Evolutionary conservation across 2,888 invertebrate genomes (phyloP).

Genomic region (Volucella inflata): DNA sequence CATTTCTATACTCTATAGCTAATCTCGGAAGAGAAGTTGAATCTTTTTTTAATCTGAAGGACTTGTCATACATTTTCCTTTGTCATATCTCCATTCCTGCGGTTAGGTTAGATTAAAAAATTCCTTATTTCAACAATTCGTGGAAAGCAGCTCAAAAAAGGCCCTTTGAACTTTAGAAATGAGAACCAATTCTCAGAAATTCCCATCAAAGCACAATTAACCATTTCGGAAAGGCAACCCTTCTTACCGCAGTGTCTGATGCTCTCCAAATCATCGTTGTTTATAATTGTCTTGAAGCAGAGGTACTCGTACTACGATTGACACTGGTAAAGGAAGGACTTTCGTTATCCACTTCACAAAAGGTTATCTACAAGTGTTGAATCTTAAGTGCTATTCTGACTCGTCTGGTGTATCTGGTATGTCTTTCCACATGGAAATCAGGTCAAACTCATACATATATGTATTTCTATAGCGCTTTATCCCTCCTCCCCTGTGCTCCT

Average conservation of each 20-base stretch:
- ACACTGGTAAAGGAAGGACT: neutral
- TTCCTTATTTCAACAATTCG: neutral
- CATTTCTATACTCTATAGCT: too few species aligned
- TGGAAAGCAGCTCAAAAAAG: neutral
- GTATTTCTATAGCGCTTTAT: too few species aligned
- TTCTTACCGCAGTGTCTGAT: neutral
- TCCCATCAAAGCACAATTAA: slow-evolving; percentile 17
- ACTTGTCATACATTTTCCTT: too few species aligned
- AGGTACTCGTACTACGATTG: slow-evolving; percentile 24
- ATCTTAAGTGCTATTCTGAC: slow-evolving; percentile 37
- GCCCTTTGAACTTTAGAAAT: slow-evolving; percentile 9
- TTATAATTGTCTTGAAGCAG: slow-evolving; percentile 1
- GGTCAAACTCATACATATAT: slow-evolving; percentile 30
- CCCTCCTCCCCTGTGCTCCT: too few species aligned
- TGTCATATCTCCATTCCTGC: too few species aligned
- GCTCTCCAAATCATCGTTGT: neutral
- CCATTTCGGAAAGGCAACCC: neutral
- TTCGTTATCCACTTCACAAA: slow-evolving; percentile 60
- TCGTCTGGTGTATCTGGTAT: neutral
- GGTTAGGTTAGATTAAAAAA: neutral
- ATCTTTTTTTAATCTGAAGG: too few species aligned
- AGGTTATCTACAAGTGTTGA: slow-evolving; percentile 50
- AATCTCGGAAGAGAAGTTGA: too few species aligned
- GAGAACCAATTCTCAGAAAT: slow-evolving; percentile 10
- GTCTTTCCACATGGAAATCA: slow-evolving; percentile 28